phyloP scores from a whole-genome alignment of 2,888 invertebrate genomes.

The Xestia rhomboidea region DNA sequence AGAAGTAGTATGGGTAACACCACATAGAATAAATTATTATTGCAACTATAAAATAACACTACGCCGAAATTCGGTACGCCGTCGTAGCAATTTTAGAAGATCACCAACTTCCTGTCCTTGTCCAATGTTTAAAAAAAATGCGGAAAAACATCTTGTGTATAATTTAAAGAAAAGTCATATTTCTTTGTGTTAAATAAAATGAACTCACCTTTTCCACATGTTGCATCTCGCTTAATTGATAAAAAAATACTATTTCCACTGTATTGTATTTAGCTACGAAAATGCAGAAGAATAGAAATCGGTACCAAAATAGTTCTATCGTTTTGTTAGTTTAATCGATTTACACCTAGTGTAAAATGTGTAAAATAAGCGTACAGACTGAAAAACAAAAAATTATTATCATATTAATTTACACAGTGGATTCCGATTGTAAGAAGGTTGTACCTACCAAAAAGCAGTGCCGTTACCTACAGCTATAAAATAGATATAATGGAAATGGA shows the following conservation, averaged over 20 bases:
- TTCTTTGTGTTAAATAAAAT: neutral
- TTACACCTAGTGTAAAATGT: neutral
- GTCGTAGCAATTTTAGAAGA: neutral
- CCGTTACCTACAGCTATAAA: neutral
- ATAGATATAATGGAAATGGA: neutral
- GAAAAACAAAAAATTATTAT: neutral
- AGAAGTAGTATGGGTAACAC: slow-evolving; percentile 11
- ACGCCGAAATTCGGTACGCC: slow-evolving; percentile 2
- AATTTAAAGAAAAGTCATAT: neutral
- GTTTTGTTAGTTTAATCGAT: neutral
- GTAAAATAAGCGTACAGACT: neutral
- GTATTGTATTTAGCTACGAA: neutral
- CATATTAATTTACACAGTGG: no score
- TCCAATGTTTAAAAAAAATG: no score
- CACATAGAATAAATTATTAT: neutral
- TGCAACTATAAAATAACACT: neutral
- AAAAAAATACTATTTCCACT: neutral
- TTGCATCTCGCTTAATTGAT: neutral
- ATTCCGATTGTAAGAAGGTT: neutral
- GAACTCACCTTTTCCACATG: no score
- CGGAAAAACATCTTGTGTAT: neutral
- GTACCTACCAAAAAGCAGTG: neutral
- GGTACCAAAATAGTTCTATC: neutral
- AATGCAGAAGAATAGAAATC: neutral
- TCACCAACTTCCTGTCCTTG: no score